These are phyloP conservation scores for Amiota minor DNA, from an alignment of 2,888 invertebrate genomes.

Conservation along the genomic window DNA sequence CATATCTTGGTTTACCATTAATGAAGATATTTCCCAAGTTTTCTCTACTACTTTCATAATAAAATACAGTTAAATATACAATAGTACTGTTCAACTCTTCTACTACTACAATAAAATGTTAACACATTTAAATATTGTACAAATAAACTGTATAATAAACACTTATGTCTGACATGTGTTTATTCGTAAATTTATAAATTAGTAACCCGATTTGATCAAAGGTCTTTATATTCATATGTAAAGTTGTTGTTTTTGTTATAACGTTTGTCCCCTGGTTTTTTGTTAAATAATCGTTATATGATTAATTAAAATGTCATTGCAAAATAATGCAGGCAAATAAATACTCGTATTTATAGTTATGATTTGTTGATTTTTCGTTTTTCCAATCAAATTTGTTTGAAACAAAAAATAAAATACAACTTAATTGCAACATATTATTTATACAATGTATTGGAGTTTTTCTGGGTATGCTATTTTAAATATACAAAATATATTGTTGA, in stretches of 20 bases:
- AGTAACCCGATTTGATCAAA: not conserved
- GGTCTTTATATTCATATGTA: not conserved
- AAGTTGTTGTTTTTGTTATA: not conserved
- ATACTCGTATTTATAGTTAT: slow-evolving; percentile 2
- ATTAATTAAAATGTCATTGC: slow-evolving; percentile 22
- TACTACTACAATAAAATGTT: too few relatives aligned
- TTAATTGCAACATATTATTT: too few relatives aligned
- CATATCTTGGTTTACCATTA: too few relatives aligned
- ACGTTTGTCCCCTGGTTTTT: not conserved
- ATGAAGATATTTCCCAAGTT: too few relatives aligned
- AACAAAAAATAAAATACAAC: too few relatives aligned
- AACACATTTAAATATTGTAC: too few relatives aligned
- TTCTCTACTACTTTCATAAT: too few relatives aligned
- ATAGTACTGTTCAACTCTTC: too few relatives aligned
- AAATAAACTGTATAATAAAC: not conserved
- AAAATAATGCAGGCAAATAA: not conserved
- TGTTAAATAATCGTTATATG: slow-evolving; percentile 1
- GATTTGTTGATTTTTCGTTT: slow-evolving; percentile 5
- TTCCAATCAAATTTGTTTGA: not conserved
- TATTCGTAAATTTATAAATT: not conserved
- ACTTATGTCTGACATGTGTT: slow-evolving; percentile 10
- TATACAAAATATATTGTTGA: too few relatives aligned
- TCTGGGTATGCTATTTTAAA: too few relatives aligned
- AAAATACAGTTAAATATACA: too few relatives aligned
- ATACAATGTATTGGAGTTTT: too few relatives aligned